Evolutionary conservation across 1,140 invertebrate species (phyloP).

Genomic region (Augochlora pura): DNA sequence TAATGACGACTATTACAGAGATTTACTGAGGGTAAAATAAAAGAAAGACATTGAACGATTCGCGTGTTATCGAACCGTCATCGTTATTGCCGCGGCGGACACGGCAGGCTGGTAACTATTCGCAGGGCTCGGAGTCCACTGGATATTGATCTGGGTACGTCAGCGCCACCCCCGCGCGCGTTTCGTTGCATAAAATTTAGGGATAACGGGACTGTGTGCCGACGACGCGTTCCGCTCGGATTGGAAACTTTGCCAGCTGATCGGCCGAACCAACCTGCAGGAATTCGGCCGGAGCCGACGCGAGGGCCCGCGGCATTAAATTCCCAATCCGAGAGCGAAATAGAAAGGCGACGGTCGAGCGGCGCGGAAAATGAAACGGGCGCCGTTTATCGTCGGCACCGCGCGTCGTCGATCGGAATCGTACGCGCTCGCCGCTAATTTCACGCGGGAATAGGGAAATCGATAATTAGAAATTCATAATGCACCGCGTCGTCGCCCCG

Average conservation of each 20-base stretch:
- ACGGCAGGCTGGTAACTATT: slow-evolving; percentile 16
- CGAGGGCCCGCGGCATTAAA: neutral
- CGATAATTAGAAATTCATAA: slow-evolving; percentile 32
- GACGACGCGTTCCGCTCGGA: neutral
- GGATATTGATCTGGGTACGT: slow-evolving; percentile 73
- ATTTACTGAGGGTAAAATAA: neutral
- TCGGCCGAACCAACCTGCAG: neutral
- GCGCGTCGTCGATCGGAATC: slow-evolving; percentile 38
- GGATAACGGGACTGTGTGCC: neutral
- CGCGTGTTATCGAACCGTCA: neutral
- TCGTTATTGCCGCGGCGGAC: slow-evolving; percentile 14
- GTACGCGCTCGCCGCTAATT: slow-evolving; percentile 18
- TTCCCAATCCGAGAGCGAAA: slow-evolving; percentile 21
- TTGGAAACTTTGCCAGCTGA: neutral
- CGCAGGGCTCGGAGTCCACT: slow-evolving; percentile 17
- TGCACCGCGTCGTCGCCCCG: neutral
- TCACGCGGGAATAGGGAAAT: slow-evolving; percentile 14
- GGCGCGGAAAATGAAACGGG: slow-evolving; percentile 40
- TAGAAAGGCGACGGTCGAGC: slow-evolving; percentile 41
- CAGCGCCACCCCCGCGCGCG: slow-evolving; percentile 48
- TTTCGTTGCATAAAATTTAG: slow-evolving; percentile 32
- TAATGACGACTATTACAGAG: neutral
- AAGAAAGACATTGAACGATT: neutral
- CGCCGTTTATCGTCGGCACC: slow-evolving; percentile 31
- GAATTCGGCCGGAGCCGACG: neutral